A percentile compares a stretch with the other conserved stretches of the same genome.
These are phyloP conservation scores for Oppia nitens DNA, from an alignment of 1,140 invertebrate species.

Conservation along the genomic window DNA sequence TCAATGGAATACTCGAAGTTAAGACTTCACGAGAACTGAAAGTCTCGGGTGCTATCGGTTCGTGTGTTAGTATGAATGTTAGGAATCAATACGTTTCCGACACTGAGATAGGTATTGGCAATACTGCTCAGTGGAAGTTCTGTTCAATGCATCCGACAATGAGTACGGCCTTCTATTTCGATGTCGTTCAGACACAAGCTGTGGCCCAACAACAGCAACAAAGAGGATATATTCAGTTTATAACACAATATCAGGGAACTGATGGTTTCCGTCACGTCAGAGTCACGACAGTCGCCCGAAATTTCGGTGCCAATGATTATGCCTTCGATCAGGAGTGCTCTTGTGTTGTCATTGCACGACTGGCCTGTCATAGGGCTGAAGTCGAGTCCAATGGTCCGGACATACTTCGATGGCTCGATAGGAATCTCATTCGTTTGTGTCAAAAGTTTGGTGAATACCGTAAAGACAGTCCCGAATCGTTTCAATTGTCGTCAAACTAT, in stretches of 20 bases:
- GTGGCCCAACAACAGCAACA: constrained; percentile 12
- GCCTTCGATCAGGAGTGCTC: constrained; percentile 90
- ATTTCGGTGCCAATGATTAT: constrained; percentile 51
- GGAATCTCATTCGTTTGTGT: constrained; percentile 92
- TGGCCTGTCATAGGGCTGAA: constrained; percentile 89
- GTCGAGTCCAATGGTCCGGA: constrained; percentile 80
- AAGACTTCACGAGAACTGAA: constrained; percentile 48
- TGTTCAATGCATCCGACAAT: constrained; percentile 82
- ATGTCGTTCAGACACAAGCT: constrained; percentile 59
- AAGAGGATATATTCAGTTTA: constrained; percentile 90
- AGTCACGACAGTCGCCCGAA: constrained; percentile 89
- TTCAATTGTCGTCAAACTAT: constrained; percentile 88
- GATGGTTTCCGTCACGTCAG: constrained; percentile 82
- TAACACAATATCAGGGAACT: constrained; percentile 96
- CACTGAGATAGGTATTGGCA: constrained; percentile 89
- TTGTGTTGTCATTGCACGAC: constrained; percentile 87
- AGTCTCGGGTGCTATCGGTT: constrained; percentile 84
- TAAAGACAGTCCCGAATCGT: constrained; percentile 92
- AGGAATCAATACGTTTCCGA: constrained; percentile 83
- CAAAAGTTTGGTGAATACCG: constrained; percentile 98
- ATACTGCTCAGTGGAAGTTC: constrained; percentile 96
- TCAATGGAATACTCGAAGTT: constrained; percentile 89
- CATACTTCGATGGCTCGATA: constrained; percentile 92
- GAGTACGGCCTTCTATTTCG: constrained; percentile 87
- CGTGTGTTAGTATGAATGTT: constrained; percentile 80